Conservation (phyloP, 92 coral and sea anemone genomes). For the Blastomussa wellsi region DNA sequence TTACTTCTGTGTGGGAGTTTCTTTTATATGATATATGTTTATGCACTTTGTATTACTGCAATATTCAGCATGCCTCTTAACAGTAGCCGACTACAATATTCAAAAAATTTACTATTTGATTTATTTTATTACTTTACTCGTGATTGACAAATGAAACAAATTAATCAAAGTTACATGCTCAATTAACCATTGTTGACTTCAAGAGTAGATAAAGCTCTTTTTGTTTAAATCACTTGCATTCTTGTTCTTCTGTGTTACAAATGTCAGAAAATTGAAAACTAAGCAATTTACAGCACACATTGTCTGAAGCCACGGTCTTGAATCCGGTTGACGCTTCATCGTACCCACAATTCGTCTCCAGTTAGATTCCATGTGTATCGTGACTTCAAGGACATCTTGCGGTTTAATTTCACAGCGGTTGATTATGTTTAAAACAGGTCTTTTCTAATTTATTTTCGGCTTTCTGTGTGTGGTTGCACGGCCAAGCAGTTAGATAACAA, state of each 20-base stretch:
- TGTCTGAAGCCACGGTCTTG: neutral
- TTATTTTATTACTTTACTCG: neutral
- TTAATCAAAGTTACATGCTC: conserved; percentile 6
- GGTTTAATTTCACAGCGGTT: conserved; percentile 43
- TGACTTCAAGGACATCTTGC: conserved; percentile 18
- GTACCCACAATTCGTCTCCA: neutral
- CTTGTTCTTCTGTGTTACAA: neutral
- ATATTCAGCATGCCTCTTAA: neutral
- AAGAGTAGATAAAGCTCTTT: neutral
- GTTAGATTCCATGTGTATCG: neutral
- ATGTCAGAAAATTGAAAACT: neutral
- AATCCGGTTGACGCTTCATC: neutral
- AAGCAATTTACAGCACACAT: neutral
- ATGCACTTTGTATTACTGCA: neutral
- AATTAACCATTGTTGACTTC: conserved; percentile 4
- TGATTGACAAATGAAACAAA: conserved; percentile 1
- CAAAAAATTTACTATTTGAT: neutral
- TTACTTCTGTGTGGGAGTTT: neutral
- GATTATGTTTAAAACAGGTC: conserved; percentile 3
- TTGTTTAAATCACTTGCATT: neutral
- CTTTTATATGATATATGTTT: neutral
- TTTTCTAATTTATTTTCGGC: conserved; percentile 13
- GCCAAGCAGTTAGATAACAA: neutral
- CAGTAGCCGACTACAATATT: neutral
- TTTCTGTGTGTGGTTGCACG: conserved; percentile 40